phyloP scores from a whole-genome alignment of 2,113 vertebrate genomes.

The Amphilophus citrinellus region DNA sequence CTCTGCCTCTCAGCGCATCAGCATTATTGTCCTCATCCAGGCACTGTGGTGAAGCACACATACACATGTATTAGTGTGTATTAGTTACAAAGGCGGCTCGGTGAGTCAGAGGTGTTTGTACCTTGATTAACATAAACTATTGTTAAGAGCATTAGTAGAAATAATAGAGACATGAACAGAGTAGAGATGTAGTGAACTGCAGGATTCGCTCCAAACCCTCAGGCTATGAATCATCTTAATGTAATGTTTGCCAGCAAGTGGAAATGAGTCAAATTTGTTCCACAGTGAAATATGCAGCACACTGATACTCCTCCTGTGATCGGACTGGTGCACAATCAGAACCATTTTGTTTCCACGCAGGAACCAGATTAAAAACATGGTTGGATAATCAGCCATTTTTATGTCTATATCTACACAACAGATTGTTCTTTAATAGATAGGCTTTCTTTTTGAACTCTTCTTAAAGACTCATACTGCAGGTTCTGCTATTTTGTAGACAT shows the following conservation, averaged over 20 bases:
- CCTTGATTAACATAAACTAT: conserved; percentile 43
- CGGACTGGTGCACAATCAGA: conserved; percentile 54
- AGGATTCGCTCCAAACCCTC: conserved; percentile 60
- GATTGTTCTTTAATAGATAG: background rate
- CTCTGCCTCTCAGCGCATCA: background rate
- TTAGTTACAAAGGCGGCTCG: background rate
- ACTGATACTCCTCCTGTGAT: conserved; percentile 44
- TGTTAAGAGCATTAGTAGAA: conserved; percentile 31
- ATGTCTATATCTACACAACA: conserved; percentile 34
- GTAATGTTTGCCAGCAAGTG: conserved; percentile 71
- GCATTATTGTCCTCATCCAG: conserved; percentile 7
- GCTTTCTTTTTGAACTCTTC: background rate
- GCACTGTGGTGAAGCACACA: background rate
- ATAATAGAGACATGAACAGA: conserved; percentile 33
- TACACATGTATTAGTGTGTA: conserved; percentile 11
- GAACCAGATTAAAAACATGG: conserved; percentile 40
- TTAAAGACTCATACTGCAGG: conserved; percentile 11
- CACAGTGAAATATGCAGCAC: conserved; percentile 67
- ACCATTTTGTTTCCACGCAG: conserved; percentile 60
- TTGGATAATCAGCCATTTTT: conserved; percentile 39
- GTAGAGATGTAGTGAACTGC: conserved; percentile 51
- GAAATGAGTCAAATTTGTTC: conserved; percentile 75
- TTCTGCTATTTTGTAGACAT: background rate
- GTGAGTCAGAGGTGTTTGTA: conserved; percentile 18
- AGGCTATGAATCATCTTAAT: conserved; percentile 70